These are phyloP conservation scores for Alviniconcha marisindica DNA, from an alignment of 1,140 invertebrate species.

Conservation along the genomic window DNA sequence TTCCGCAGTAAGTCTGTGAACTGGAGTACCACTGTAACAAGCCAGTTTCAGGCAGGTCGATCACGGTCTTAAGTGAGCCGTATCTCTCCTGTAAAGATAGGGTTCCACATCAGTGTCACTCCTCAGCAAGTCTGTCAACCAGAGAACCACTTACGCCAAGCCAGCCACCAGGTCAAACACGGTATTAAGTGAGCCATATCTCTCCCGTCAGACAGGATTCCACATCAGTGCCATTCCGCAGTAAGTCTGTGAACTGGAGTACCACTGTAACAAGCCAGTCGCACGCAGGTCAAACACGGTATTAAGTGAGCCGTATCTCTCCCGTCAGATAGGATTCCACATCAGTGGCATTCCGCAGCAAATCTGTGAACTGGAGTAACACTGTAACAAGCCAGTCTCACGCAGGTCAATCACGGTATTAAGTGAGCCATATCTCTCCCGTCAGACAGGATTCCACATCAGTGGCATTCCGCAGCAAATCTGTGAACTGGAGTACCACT, in stretches of 20 bases:
- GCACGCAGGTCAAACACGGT: too few species aligned
- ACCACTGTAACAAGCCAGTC: conserved; percentile 48
- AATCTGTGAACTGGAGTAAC: conserved; percentile 40
- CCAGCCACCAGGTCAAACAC: too few species aligned
- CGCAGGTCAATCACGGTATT: too few species aligned
- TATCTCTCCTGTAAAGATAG: conserved; percentile 36
- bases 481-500: conserved; percentile 46
- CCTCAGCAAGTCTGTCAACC: conserved; percentile 44
- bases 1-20: conserved; percentile 47
- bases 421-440: too few species aligned
- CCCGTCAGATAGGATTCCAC: conserved; percentile 37
- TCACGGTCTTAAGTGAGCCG: too few species aligned
- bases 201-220: conserved; percentile 31
- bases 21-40: conserved; percentile 45
- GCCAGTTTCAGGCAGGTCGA: too few species aligned
- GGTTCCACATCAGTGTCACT: conserved; percentile 33
- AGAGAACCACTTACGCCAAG: conserved; percentile 46
- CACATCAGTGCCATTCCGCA: conserved; percentile 40
- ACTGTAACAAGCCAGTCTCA: conserved; percentile 50
- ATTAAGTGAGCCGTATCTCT: too few species aligned
- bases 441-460: conserved; percentile 34
- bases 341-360: conserved; percentile 42
- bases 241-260: conserved; percentile 43
- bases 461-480: conserved; percentile 45
- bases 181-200: too few species aligned